Conservation (phyloP, 2,888 invertebrate genomes). For the Chirona hameri region DNA sequence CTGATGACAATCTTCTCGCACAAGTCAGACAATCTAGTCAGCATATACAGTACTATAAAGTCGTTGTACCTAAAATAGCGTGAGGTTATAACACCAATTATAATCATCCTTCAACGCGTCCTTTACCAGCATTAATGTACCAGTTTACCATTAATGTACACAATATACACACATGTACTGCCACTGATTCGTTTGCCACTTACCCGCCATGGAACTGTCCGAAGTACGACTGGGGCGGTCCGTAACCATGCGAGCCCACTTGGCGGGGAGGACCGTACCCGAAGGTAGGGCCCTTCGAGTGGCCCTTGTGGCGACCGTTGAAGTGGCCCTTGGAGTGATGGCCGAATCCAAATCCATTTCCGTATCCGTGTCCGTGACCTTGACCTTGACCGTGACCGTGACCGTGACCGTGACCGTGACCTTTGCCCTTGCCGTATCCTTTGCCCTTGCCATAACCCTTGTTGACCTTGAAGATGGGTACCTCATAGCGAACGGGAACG, state of each 20-base stretch:
- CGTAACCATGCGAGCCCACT: not conserved
- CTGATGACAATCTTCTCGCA: no score
- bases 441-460: not conserved
- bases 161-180: not conserved
- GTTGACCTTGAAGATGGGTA: not conserved
- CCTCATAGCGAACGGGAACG: not conserved
- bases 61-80: no score
- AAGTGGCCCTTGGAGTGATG: not conserved
- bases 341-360: not conserved
- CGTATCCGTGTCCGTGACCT: not conserved
- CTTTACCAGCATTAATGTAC: no score
- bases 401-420: not conserved
- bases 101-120: no score
- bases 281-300: not conserved
- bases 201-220: not conserved
- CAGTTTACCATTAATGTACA: not conserved
- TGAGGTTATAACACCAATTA: no score
- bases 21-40: no score
- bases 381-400: not conserved
- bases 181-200: not conserved
- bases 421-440: not conserved
- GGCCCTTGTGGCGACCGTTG: not conserved
- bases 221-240: not conserved
- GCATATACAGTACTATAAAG: not conserved
- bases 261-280: not conserved